These are phyloP conservation scores for Labeo calbasu DNA, from an alignment of 2,797 vertebrate species.

Conservation along the genomic window DNA sequence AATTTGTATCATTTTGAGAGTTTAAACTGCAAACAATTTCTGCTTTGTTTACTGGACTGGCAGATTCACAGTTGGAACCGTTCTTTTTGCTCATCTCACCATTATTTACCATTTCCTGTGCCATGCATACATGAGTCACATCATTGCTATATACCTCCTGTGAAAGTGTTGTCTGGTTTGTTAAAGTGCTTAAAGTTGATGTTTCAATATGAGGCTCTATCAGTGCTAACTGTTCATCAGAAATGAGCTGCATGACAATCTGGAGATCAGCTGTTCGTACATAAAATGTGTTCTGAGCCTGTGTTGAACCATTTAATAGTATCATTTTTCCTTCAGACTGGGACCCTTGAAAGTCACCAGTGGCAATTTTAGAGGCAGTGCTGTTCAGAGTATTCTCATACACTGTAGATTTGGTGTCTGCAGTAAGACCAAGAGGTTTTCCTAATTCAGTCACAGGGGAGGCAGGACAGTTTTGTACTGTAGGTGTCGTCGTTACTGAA, in stretches of 20 bases:
- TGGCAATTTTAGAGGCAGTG: conserved; percentile 9
- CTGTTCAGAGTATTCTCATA: conserved; percentile 22
- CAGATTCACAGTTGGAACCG: conserved; percentile 42
- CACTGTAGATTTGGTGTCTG: conserved; percentile 29
- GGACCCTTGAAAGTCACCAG: conserved; percentile 26
- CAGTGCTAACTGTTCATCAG: conserved; percentile 80
- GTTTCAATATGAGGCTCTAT: conserved; percentile 78
- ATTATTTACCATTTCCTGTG: conserved; percentile 38
- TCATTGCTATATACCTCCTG: conserved; percentile 26
- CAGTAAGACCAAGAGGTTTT: conserved; percentile 3
- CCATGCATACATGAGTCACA: conserved; percentile 10
- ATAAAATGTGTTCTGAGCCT: conserved; percentile 75
- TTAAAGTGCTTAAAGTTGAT: conserved; percentile 20
- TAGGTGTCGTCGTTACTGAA: not conserved
- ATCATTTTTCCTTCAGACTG: conserved; percentile 55
- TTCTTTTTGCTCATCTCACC: conserved; percentile 24
- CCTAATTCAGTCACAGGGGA: conserved; percentile 24
- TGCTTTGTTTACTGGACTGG: conserved; percentile 19
- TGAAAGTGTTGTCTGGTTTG: conserved; percentile 37
- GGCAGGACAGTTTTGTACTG: conserved; percentile 35
- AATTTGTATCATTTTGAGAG: conserved; percentile 20
- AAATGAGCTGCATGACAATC: conserved; percentile 81
- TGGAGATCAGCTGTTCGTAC: conserved; percentile 80
- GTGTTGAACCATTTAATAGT: conserved; percentile 56
- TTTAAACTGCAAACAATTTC: conserved; percentile 24